phyloP scores from a whole-genome alignment of 2,888 invertebrate genomes.

The Orthonevra nobilis region DNA sequence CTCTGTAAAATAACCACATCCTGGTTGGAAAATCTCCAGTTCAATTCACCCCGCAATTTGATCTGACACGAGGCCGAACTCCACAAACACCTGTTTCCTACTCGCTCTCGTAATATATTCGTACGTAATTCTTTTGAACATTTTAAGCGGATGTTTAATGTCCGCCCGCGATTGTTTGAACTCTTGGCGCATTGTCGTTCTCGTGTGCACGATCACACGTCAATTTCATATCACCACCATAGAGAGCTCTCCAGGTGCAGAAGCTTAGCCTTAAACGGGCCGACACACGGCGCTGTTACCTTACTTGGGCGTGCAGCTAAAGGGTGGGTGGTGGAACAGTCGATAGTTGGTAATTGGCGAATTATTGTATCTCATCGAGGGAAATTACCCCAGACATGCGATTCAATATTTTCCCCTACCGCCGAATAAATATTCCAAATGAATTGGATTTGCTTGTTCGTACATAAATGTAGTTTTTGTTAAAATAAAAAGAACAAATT shows the following conservation, averaged over 20 bases:
- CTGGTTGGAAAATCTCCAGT: slow-evolving; percentile 19
- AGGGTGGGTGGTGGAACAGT: slow-evolving; percentile 46
- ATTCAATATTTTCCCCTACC: slow-evolving; percentile 63
- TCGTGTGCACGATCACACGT: slow-evolving; percentile 67
- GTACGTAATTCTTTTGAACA: slow-evolving; percentile 40
- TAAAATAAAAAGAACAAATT: slow-evolving; percentile 13
- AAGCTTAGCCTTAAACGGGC: slow-evolving; percentile 16
- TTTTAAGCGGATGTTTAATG: slow-evolving; percentile 64
- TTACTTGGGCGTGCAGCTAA: slow-evolving; percentile 19
- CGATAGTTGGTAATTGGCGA: slow-evolving; percentile 66
- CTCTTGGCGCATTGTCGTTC: slow-evolving; percentile 37
- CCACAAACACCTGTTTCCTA: slow-evolving; percentile 64
- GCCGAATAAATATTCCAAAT: slow-evolving; percentile 57
- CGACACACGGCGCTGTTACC: slow-evolving; percentile 2
- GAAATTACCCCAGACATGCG: slow-evolving; percentile 67
- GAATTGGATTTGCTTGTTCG: slow-evolving; percentile 28
- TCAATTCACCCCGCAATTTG: slow-evolving; percentile 37
- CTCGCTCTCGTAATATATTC: slow-evolving; percentile 54
- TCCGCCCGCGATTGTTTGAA: slow-evolving; percentile 63
- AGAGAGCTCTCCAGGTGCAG: slow-evolving; percentile 45
- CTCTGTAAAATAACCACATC: slow-evolving; percentile 56
- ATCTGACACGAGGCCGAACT: slow-evolving; percentile 26
- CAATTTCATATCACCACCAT: slow-evolving; percentile 56
- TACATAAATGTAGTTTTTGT: slow-evolving; percentile 25
- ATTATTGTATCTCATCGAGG: slow-evolving; percentile 67